Evolutionary conservation across 2,888 invertebrate genomes (phyloP).

Genomic region (Drosophila neotestacea): DNA sequence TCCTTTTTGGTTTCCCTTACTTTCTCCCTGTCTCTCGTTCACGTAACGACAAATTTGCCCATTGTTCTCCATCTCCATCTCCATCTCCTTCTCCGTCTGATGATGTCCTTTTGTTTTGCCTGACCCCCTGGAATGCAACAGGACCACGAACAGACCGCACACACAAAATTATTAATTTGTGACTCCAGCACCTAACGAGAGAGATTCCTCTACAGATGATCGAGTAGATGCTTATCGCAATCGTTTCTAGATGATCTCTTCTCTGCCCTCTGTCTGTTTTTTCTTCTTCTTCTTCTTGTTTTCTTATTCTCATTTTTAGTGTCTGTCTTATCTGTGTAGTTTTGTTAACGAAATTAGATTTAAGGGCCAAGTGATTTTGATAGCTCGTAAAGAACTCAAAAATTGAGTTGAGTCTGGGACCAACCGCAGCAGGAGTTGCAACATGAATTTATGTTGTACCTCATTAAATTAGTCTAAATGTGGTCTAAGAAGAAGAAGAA

Average conservation of each 20-base stretch:
- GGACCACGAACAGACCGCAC: slow-evolving; percentile 68
- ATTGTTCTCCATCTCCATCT: slow-evolving; percentile 58
- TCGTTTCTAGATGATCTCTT: slow-evolving; percentile 54
- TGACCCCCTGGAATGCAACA: slow-evolving; percentile 46
- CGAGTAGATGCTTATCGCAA: slow-evolving; percentile 55
- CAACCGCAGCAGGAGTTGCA: slow-evolving; percentile 68
- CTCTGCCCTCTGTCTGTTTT: slow-evolving; percentile 11
- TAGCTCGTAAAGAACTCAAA: slow-evolving; percentile 80
- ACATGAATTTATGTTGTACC: slow-evolving; percentile 75
- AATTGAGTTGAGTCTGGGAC: slow-evolving; percentile 50
- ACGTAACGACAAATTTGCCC: slow-evolving; percentile 76
- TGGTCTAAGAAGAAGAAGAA: slow-evolving; percentile 31
- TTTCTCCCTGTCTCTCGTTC: slow-evolving; percentile 29
- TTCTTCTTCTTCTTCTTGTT: neutral
- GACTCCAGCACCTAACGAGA: slow-evolving; percentile 71
- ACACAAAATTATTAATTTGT: slow-evolving; percentile 77
- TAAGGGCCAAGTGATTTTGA: slow-evolving; percentile 80
- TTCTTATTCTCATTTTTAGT: slow-evolving; percentile 45
- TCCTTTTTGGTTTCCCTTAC: slow-evolving; percentile 61
- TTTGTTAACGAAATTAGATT: slow-evolving; percentile 82
- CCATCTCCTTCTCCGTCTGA: slow-evolving; percentile 38
- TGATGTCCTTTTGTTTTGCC: slow-evolving; percentile 78
- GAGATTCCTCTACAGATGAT: slow-evolving; percentile 2
- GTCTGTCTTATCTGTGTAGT: slow-evolving; percentile 70
- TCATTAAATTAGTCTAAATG: slow-evolving; percentile 81